Evolutionary conservation across 2,797 vertebrate species (phyloP).

Genomic region (Pyrrhura leucotis): DNA sequence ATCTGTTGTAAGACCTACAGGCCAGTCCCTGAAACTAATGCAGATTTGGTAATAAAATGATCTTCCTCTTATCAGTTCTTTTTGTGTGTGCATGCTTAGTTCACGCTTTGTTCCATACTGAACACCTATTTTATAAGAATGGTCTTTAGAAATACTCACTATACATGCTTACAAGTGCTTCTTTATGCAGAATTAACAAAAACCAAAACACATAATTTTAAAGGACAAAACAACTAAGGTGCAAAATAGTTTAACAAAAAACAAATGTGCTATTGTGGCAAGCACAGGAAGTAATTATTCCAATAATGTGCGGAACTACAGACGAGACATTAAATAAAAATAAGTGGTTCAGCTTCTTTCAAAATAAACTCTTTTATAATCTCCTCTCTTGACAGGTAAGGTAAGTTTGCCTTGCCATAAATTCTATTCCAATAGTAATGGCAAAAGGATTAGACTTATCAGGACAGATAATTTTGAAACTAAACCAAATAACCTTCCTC

Average conservation of each 20-base stretch:
- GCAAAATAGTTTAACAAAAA: background rate
- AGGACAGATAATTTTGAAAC: background rate
- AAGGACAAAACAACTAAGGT: background rate
- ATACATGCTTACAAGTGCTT: background rate
- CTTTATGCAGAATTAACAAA: background rate
- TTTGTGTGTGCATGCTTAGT: background rate
- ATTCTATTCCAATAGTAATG: background rate
- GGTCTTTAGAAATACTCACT: background rate
- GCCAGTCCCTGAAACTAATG: background rate
- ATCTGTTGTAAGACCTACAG: background rate
- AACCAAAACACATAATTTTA: background rate
- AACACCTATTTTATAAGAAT: background rate
- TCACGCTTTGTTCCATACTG: background rate
- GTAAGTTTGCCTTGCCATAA: background rate
- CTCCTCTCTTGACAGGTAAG: background rate
- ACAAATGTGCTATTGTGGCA: background rate
- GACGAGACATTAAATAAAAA: background rate
- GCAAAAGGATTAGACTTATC: background rate
- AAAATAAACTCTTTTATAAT: conserved; percentile 19
- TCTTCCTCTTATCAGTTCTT: background rate
- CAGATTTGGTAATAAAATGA: background rate
- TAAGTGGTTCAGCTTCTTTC: background rate
- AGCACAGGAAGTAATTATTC: conserved; percentile 3
- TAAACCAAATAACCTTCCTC: background rate
- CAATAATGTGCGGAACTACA: conserved; percentile 7